Evolutionary conservation across 23 tunicate genomes (phyloP), one percentile per base, ranked within the genome.

Genomic region (Styela plicata): DNA sequence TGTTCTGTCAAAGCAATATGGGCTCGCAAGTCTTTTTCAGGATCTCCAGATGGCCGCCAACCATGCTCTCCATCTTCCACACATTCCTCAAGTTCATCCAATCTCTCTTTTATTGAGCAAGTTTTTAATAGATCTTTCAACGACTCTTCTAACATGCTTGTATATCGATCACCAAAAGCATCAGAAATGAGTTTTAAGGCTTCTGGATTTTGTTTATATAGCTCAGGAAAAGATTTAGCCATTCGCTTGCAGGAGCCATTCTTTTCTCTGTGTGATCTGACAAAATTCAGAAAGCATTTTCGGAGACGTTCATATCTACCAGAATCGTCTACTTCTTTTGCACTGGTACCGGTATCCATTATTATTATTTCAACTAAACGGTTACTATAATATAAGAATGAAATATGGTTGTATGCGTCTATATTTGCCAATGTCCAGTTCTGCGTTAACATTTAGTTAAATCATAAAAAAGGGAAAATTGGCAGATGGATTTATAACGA

Each of bases 161-260:
- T 78, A 65, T 79, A 90, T 27, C 57, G 68, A 21, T 85, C 84
- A 88, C 95, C 86, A 33, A 85, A 52, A 5, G 85, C 85, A 52
- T 90, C 83, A 3, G 95, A 90, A 17, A 85, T 75, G 1, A 80
- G 37, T 34, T 66, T 69, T 36, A 90, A 44, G 31, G 36, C 83
- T 34, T 79, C 86, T 17, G 89, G 89, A 69, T 82, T 67, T 32
- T 80, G 34, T 69, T 64, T 67, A 75, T 74, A 69, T 33, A 52
- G 53, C 32, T 62, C 32, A 20, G 88, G 88, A 80, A 89, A 89
- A 1, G 81, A 69, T 62, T 73, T 80, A 16, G 84, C 62, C 36
- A 80, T 52, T 71, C 83, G 84, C 34, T 70, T 69, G 74, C 90
- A 86, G 35, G 79, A 66, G 30, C 89, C 89, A 28, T 86, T 89